phyloP scores from a whole-genome alignment of 2,113 vertebrate species.

The Hyla sarda region DNA sequence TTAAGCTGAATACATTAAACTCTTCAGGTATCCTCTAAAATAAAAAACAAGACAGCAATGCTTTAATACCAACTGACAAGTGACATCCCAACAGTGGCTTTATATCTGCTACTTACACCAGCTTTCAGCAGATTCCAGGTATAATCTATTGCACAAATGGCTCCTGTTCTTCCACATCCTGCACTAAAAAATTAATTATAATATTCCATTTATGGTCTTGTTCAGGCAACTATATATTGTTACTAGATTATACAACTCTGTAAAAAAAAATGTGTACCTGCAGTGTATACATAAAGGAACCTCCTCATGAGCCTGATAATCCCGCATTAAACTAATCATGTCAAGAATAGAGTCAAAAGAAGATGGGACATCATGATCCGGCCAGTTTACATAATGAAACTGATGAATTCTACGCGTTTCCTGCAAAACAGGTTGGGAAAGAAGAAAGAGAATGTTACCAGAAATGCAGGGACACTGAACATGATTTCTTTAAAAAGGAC shows the following conservation, averaged over 20 bases:
- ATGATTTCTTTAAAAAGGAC: not conserved
- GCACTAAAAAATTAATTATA: constrained; percentile 78
- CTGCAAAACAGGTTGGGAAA: constrained; percentile 65
- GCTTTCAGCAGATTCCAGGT: constrained; percentile 99
- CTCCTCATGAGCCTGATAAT: constrained; percentile 93
- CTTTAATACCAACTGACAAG: not conserved
- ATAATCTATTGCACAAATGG: constrained; percentile 99
- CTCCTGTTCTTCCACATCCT: constrained; percentile 97
- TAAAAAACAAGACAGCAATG: not conserved
- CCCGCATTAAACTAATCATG: constrained; percentile 96
- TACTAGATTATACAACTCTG: not conserved
- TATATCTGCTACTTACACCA: constrained; percentile 79
- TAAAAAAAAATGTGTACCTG: constrained; percentile 77
- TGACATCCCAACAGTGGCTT: not conserved
- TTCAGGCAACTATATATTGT: not conserved
- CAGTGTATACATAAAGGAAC: constrained; percentile 97
- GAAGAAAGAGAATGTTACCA: not conserved
- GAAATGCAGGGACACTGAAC: not conserved
- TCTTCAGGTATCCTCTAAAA: constrained; percentile 98
- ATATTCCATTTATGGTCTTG: constrained; percentile 8
- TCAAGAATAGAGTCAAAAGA: constrained; percentile 98
- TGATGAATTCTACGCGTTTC: constrained; percentile 91
- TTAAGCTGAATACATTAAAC: constrained; percentile 95
- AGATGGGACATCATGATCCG: constrained; percentile 96
- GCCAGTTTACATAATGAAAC: constrained; percentile 99